phyloP scores from a whole-genome alignment of 2,113 vertebrate species.

The Brachypteracias leptosomus region DNA sequence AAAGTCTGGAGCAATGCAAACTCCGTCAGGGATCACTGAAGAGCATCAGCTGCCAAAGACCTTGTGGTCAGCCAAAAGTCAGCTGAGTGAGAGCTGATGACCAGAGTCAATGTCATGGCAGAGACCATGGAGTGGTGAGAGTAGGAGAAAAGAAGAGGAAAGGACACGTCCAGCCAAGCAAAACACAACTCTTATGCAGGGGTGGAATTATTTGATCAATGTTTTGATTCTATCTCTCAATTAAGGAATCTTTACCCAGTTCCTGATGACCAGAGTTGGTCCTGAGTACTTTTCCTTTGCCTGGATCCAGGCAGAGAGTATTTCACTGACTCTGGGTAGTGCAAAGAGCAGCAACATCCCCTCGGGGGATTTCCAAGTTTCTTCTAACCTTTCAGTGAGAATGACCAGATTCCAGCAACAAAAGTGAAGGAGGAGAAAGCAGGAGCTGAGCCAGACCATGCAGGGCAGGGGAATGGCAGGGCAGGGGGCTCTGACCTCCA shows the following conservation, averaged over 20 bases:
- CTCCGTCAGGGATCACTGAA: neutral
- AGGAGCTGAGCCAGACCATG: neutral
- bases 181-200: neutral
- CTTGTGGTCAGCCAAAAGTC: neutral
- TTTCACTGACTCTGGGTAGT: neutral
- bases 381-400: neutral
- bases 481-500: neutral
- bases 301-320: neutral
- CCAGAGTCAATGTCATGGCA: neutral
- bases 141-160: neutral
- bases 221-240: neutral
- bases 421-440: slow-evolving; percentile 10
- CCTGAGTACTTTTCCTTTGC: neutral
- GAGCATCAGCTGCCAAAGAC: neutral
- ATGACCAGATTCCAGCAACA: neutral
- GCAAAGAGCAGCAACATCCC: neutral
- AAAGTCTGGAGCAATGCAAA: neutral
- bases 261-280: neutral
- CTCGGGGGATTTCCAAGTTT: neutral
- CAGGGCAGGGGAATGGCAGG: neutral
- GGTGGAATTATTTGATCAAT: neutral
- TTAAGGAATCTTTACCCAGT: neutral
- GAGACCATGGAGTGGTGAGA: neutral
- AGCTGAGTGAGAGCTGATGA: neutral
- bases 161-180: neutral